Evolutionary conservation across 2,797 vertebrate species (phyloP), one percentile per base, ranked within the genome.

Genomic region (Thunnus albacares): DNA sequence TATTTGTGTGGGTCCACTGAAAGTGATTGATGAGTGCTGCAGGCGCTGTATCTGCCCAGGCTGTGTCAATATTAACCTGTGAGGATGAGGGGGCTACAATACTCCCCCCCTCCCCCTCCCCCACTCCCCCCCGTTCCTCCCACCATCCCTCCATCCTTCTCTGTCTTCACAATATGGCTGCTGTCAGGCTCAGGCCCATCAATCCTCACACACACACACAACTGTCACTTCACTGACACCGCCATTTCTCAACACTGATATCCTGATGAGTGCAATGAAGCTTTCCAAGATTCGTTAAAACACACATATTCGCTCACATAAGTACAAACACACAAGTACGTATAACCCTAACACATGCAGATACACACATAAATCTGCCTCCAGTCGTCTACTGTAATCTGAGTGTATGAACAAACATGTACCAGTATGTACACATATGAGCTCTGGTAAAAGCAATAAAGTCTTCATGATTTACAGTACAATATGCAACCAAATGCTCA

Each of bases 11-110:
- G 81, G 91, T 88, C 88, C 89, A 90, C 77, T 91, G 88, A 69
- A 83, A 85, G 82, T 94, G 93, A 95, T 93, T 93, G 93, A 95
- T 90, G 93, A 95, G 63, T 51, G 73, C 92, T 92, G 86, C 73
- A 89, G 91, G 91, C 89, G 0, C 71, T 87, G 89, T 93, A 92
- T 95, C 94, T 89, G 93, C 95, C 93, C 92, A 95, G 96, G 93
- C 95, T 97, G 95, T 97, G 97, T 98, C 97, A 98, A 98, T 98
- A 98, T 98, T 98, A 98, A 98, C 97, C 97, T 98, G 97, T 94
- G 89, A 95, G 96, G 96, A 96, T 96, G 96, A 96, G 94, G 85
- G 89, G 89, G 85, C 91, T 82, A 75, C 81, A 89, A 59, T 74
- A 71, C 77, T 73, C 43, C 24, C 30, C 43, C 24, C 28, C 5